Percentiles rank a stretch among this genome's conserved stretches.
These are phyloP conservation scores for Macrobrachium nipponense DNA, from an alignment of 1,140 invertebrate species.

Conservation along the genomic window DNA sequence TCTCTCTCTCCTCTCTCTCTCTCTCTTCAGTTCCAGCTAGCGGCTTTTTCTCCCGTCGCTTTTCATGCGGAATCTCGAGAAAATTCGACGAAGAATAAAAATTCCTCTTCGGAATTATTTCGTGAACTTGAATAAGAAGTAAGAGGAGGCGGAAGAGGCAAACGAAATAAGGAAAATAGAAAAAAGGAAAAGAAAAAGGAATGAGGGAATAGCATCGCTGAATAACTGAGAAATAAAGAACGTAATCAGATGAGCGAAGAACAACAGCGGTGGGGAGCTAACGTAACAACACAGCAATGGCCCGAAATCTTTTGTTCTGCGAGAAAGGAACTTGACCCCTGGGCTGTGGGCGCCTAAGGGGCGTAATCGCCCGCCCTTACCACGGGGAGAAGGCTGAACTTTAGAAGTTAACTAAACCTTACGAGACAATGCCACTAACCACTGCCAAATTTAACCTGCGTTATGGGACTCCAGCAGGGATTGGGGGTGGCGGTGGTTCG, in stretches of 20 bases:
- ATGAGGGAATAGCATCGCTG: background rate
- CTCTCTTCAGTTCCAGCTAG: background rate
- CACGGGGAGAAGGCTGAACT: constrained; percentile 41
- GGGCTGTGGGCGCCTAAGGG: constrained; percentile 21
- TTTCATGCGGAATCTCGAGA: too few species aligned
- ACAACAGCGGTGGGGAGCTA: constrained; percentile 25
- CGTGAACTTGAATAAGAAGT: background rate
- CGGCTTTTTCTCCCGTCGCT: too few species aligned
- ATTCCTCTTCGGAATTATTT: too few species aligned
- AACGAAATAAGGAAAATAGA: too few species aligned
- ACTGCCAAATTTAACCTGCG: constrained; percentile 47
- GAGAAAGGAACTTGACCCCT: constrained; percentile 24
- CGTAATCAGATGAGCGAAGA: constrained; percentile 39
- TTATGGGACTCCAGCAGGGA: background rate
- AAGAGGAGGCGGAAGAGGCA: background rate
- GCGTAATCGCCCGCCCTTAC: constrained; percentile 39
- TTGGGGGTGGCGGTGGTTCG: constrained; percentile 15
- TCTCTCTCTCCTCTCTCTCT: background rate
- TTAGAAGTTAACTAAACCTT: constrained; percentile 59
- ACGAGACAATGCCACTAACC: constrained; percentile 53
- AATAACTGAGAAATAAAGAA: constrained; percentile 29
- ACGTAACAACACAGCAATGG: constrained; percentile 44
- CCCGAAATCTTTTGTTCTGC: constrained; percentile 17
- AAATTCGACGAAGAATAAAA: too few species aligned
- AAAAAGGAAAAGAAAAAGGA: too few species aligned